Percentiles rank a stretch among this genome's conserved stretches.
These are phyloP conservation scores for Leptodactylus fallax DNA, from an alignment of 2,797 vertebrate species.

Conservation along the genomic window DNA sequence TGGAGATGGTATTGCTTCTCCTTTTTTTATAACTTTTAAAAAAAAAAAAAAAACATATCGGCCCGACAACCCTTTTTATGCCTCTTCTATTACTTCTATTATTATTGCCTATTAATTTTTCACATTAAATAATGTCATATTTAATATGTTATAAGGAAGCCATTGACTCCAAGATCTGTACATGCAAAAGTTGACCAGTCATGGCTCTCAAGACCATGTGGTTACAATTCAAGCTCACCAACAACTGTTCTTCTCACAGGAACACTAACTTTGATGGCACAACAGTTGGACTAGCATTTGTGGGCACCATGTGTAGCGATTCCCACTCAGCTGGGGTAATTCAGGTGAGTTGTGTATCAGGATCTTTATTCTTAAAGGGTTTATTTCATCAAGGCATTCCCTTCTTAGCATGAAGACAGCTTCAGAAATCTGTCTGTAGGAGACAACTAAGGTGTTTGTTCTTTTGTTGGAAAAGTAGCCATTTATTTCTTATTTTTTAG, in stretches of 20 bases:
- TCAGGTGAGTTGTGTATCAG: conserved; percentile 76
- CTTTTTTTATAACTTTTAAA: no score
- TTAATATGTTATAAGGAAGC: not conserved
- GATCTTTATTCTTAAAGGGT: not conserved
- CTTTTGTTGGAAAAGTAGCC: no score
- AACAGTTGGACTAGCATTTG: conserved; percentile 88
- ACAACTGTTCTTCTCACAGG: conserved; percentile 72
- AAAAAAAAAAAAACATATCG: no score
- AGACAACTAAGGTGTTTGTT: no score
- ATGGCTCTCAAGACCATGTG: not conserved
- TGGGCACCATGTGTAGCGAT: conserved; percentile 84
- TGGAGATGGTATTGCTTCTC: no score
- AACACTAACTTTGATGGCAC: conserved; percentile 82
- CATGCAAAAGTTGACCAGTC: not conserved
- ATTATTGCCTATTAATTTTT: no score
- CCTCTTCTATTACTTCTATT: no score
- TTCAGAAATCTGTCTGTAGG: not conserved
- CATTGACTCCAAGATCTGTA: not conserved
- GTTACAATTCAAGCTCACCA: not conserved
- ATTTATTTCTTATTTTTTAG: no score
- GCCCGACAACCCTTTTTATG: no score
- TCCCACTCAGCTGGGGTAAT: conserved; percentile 85
- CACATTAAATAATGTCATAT: no score
- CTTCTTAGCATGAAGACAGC: not conserved
- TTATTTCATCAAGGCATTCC: not conserved